phyloP scores from a whole-genome alignment of 2,888 invertebrate genomes.

The Oscheius onirici region DNA sequence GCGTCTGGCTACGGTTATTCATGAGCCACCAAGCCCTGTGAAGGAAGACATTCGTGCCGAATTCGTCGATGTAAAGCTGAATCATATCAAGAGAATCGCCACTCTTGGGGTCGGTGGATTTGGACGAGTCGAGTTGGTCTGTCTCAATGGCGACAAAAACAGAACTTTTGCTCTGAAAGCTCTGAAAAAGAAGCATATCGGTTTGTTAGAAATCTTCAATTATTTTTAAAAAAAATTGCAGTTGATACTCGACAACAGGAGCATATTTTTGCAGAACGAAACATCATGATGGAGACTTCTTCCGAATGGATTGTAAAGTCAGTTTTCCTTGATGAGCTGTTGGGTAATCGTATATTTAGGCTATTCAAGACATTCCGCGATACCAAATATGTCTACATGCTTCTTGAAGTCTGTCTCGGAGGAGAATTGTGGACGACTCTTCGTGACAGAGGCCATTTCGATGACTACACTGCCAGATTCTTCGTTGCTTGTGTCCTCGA shows the following conservation, averaged over 20 bases:
- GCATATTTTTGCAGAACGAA: constrained; percentile 87
- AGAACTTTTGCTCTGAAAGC: constrained; percentile 85
- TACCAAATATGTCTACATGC: constrained; percentile 88
- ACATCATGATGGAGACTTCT: constrained; percentile 81
- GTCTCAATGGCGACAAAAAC: constrained; percentile 74
- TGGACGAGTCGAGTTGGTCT: constrained; percentile 80
- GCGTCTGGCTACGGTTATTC: constrained; percentile 58
- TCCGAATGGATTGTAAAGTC: constrained; percentile 85
- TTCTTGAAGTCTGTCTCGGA: constrained; percentile 92
- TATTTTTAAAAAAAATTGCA: neutral
- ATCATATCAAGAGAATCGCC: constrained; percentile 83
- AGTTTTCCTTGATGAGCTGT: too few species aligned
- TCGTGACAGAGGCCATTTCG: constrained; percentile 78
- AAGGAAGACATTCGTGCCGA: constrained; percentile 71
- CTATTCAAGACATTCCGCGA: constrained; percentile 92
- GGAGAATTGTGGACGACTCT: constrained; percentile 95
- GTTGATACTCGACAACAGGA: constrained; percentile 88
- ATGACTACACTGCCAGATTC: constrained; percentile 77
- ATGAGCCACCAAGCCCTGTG: constrained; percentile 58
- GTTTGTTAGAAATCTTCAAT: constrained; percentile 70
- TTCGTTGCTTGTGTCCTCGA: constrained; percentile 94
- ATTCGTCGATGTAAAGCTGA: constrained; percentile 80
- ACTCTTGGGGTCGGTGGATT: constrained; percentile 93
- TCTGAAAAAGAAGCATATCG: constrained; percentile 87
- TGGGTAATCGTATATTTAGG: too few species aligned